Conservation (phyloP, 2,888 invertebrate species). For the Alloscopus bannaensis region DNA sequence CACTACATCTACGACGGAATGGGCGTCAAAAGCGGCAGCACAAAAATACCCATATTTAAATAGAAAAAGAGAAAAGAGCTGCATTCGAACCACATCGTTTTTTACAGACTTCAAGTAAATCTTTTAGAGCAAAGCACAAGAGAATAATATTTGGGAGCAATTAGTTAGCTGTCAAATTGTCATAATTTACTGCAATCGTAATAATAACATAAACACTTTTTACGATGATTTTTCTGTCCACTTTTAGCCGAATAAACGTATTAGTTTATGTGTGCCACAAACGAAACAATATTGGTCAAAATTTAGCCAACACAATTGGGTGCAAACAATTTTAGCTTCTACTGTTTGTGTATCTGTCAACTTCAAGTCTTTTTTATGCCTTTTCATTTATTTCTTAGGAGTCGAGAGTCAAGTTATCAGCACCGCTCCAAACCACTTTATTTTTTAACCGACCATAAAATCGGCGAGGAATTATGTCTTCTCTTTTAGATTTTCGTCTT, state of each 20-base stretch:
- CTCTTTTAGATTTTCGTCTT: too few relatives aligned
- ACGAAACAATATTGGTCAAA: too few relatives aligned
- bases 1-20: too few relatives aligned
- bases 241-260: not conserved
- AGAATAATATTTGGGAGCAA: not conserved
- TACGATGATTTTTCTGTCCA: constrained; percentile 12
- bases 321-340: too few relatives aligned
- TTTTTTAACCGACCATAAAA: not conserved
- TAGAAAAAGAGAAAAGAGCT: too few relatives aligned
- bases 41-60: too few relatives aligned
- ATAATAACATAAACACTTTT: constrained; percentile 12
- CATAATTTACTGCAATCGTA: constrained; percentile 10
- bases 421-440: not conserved
- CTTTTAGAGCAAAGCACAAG: not conserved
- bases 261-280: not conserved
- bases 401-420: not conserved
- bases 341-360: too few relatives aligned
- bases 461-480: not conserved
- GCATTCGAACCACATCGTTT: too few relatives aligned
- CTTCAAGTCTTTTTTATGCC: not conserved
- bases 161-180: constrained; percentile 13
- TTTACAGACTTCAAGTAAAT: too few relatives aligned
- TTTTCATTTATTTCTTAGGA: not conserved
- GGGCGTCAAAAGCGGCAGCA: too few relatives aligned
- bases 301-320: too few relatives aligned